These are phyloP conservation scores for Lutjanus argentimaculatus DNA, from an alignment of 2,797 vertebrate genomes.

Conservation along the genomic window DNA sequence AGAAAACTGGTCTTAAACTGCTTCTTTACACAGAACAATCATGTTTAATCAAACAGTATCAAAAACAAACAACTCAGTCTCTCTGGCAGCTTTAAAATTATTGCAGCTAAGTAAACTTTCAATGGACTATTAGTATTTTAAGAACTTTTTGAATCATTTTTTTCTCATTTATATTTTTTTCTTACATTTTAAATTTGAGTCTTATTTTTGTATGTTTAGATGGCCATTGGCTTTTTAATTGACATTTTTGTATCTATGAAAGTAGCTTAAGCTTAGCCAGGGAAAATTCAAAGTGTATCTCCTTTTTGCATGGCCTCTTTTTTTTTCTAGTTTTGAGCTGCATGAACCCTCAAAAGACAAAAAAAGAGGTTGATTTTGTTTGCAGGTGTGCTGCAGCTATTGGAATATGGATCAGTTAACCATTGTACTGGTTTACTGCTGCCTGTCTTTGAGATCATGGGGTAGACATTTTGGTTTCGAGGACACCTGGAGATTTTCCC, in stretches of 20 bases:
- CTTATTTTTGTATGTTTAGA: conserved; percentile 68
- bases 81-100: conserved; percentile 55
- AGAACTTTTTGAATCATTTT: conserved; percentile 55
- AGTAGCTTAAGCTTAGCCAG: conserved; percentile 27
- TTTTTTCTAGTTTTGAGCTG: conserved; percentile 42
- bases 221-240: conserved; percentile 61
- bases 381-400: conserved; percentile 83
- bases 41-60: not conserved
- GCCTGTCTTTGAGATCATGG: conserved; percentile 73
- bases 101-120: conserved; percentile 20
- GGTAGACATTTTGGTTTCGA: conserved; percentile 77
- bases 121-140: conserved; percentile 45
- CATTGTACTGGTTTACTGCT: conserved; percentile 85
- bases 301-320: conserved; percentile 49
- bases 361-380: conserved; percentile 69
- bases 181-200: conserved; percentile 59
- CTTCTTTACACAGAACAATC: conserved; percentile 3
- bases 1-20: conserved; percentile 3
- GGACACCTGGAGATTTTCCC: conserved; percentile 87
- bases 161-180: conserved; percentile 36
- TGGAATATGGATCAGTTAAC: conserved; percentile 87
- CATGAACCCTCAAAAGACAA: conserved; percentile 59
- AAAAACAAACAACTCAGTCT: not conserved
- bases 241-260: conserved; percentile 43
- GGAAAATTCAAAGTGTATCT: conserved; percentile 11